Evolutionary conservation across 2,113 vertebrate species (phyloP).

Genomic region (Cololabis saira): DNA sequence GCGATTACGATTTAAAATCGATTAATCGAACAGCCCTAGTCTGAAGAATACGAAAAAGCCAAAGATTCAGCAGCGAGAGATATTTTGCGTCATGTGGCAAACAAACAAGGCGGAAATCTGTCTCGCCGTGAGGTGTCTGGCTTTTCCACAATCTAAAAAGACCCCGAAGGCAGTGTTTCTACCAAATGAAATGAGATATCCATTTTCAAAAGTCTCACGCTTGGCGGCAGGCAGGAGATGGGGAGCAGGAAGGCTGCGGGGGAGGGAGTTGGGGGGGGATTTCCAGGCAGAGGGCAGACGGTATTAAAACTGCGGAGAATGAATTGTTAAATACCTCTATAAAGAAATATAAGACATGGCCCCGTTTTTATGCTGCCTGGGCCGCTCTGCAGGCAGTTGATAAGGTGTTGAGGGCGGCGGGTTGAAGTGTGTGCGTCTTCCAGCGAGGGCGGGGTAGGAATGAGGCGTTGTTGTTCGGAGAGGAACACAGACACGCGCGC

Average conservation of each 20-base stretch:
- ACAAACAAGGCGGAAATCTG: slow-evolving; percentile 66
- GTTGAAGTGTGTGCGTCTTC: slow-evolving; percentile 43
- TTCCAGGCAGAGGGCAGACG: slow-evolving; percentile 71
- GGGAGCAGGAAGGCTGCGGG: slow-evolving; percentile 30
- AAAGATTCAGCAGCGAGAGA: slow-evolving; percentile 37
- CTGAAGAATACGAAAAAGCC: slow-evolving; percentile 23
- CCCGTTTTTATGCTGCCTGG: slow-evolving; percentile 76
- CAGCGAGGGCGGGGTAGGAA: slow-evolving; percentile 32
- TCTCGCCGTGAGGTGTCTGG: slow-evolving; percentile 61
- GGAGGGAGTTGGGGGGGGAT: slow-evolving; percentile 31
- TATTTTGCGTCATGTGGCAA: slow-evolving; percentile 48
- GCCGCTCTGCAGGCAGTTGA: slow-evolving; percentile 78
- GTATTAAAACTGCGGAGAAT: slow-evolving; percentile 82
- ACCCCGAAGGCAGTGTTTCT: slow-evolving; percentile 45
- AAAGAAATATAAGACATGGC: slow-evolving; percentile 83
- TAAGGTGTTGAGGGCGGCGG: slow-evolving; percentile 72
- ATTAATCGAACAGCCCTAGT: no score
- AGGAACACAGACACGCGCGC: slow-evolving; percentile 25
- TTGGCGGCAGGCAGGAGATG: slow-evolving; percentile 41
- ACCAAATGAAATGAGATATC: slow-evolving; percentile 74
- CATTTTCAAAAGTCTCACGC: slow-evolving; percentile 70
- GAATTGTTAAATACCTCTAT: slow-evolving; percentile 85
- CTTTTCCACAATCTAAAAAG: slow-evolving; percentile 65
- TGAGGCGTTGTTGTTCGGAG: slow-evolving; percentile 23
- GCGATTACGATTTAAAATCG: no score